Conservation (phyloP, 2,888 invertebrate species). For the Xanthia icteritia region DNA sequence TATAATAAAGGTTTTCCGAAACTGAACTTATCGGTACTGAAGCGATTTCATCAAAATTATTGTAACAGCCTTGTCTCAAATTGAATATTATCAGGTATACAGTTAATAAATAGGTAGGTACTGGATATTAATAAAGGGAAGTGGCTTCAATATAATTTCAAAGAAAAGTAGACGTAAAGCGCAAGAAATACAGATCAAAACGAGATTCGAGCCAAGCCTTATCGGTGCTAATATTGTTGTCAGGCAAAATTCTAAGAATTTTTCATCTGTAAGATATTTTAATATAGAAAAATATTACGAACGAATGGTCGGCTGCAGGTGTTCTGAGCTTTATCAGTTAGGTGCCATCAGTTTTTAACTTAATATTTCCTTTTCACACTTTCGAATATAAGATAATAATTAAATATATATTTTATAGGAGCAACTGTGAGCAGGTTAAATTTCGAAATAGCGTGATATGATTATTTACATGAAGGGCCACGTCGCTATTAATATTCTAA, state of each 20-base stretch:
- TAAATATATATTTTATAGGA: constrained; percentile 37
- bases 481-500: constrained; percentile 68
- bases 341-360: constrained; percentile 10
- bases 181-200: constrained; percentile 7
- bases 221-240: constrained; percentile 40
- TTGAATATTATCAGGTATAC: not conserved
- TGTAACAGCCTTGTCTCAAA: not conserved
- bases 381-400: constrained; percentile 42
- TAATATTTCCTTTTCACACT: constrained; percentile 35
- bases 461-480: constrained; percentile 69
- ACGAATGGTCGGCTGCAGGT: constrained; percentile 36
- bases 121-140: not conserved
- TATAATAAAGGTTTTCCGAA: constrained; percentile 8
- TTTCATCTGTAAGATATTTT: constrained; percentile 48
- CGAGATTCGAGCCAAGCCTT: not conserved
- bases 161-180: not conserved
- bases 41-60: not conserved
- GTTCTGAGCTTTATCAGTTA: constrained; percentile 20
- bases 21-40: not conserved
- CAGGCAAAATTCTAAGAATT: constrained; percentile 38
- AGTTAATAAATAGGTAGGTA: not conserved
- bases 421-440: constrained; percentile 42
- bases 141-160: not conserved
- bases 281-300: constrained; percentile 36
- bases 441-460: constrained; percentile 65